Percentiles rank a stretch among this genome's conserved stretches.
Conservation (phyloP, 2,797 vertebrate species). For the Anisognathus igniventris region DNA sequence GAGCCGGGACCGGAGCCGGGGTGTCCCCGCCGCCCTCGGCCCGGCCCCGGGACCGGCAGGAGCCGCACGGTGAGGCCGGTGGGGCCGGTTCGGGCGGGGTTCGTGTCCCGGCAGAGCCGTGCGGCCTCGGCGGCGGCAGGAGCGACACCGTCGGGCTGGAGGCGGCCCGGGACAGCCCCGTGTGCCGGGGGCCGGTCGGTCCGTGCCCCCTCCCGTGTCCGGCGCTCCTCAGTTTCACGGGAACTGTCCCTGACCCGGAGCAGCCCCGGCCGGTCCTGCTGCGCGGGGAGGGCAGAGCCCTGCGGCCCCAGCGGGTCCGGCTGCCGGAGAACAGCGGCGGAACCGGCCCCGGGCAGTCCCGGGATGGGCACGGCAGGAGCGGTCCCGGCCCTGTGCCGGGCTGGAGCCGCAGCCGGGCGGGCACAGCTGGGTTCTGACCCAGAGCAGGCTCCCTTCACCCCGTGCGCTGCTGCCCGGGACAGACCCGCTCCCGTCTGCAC, state of each 20-base stretch:
- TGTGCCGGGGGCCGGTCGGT: neutral
- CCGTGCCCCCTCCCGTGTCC: neutral
- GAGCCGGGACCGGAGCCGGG: neutral
- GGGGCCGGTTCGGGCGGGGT: neutral
- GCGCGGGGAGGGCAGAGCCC: neutral
- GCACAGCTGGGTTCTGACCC: neutral
- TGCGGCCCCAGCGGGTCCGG: neutral
- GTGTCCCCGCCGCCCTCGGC: neutral
- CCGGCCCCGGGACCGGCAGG: neutral
- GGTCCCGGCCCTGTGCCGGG: rapidly evolving
- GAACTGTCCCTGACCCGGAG: neutral
- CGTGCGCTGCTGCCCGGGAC: too few species aligned
- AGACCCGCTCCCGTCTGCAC: rapidly evolving
- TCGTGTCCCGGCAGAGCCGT: neutral
- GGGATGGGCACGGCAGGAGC: neutral
- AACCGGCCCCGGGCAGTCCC: neutral
- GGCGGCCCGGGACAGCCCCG: neutral
- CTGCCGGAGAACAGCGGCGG: neutral
- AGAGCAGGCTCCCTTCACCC: rapidly evolving
- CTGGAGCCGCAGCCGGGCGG: neutral
- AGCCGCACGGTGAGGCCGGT: neutral
- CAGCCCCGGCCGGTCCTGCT: neutral
- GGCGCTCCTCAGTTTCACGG: too few species aligned
- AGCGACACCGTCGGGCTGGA: neutral
- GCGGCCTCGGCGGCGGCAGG: neutral